Conservation (phyloP, 1,140 invertebrate genomes). For the Heterodera carotae region DNA sequence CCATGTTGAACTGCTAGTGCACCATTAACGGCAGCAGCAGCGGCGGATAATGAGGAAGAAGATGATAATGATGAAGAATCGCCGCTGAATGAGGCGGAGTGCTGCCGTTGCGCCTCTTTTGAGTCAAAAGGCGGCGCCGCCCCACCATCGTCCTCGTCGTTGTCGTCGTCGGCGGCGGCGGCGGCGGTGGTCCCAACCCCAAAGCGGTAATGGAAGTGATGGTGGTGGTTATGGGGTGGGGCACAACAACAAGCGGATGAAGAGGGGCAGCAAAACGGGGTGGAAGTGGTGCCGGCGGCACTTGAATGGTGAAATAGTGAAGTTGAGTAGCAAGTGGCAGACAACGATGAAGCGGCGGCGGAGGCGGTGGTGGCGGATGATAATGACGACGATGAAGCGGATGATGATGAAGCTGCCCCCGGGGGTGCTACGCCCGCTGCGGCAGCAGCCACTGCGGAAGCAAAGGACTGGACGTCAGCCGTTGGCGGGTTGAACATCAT, state of each 20-base stretch:
- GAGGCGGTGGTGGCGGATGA: no score
- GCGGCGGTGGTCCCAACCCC: neutral
- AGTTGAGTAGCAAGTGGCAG: neutral
- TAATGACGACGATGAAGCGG: neutral
- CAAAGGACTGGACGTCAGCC: constrained; percentile 8
- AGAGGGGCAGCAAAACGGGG: no score
- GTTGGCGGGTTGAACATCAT: constrained; percentile 2
- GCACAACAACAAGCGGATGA: neutral
- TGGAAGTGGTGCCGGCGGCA: neutral
- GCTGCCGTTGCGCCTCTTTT: neutral
- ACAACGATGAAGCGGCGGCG: neutral
- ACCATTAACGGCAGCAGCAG: no score
- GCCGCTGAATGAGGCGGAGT: neutral
- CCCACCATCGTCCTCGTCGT: no score
- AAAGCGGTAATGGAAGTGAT: neutral
- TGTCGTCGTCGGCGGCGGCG: no score
- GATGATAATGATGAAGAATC: neutral
- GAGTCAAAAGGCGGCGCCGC: neutral
- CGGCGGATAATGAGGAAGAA: no score
- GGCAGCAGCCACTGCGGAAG: constrained; percentile 2
- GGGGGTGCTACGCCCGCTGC: neutral
- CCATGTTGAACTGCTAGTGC: no score
- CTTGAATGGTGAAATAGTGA: constrained; percentile 8
- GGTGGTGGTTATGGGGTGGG: neutral
- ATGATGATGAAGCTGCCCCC: neutral